phyloP scores from a whole-genome alignment of 2,797 vertebrate genomes.

The Pithecia hirsuta region DNA sequence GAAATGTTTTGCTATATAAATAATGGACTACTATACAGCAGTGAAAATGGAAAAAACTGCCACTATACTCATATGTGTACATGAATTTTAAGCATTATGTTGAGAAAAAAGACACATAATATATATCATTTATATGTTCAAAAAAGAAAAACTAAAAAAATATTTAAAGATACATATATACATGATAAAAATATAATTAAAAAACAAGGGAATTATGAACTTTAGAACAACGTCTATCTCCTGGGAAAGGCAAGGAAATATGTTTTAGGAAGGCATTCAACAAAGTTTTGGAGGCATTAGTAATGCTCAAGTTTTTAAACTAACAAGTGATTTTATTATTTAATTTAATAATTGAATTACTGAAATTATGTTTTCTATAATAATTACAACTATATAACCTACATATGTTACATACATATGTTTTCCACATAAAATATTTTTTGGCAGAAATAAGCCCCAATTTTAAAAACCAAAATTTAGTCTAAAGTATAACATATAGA shows the following conservation, averaged over 20 bases:
- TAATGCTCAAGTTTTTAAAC: neutral
- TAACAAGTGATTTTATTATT: neutral
- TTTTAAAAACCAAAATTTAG: neutral
- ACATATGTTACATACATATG: neutral
- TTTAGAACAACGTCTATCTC: neutral
- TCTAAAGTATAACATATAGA: neutral
- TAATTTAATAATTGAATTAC: neutral
- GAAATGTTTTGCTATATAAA: neutral
- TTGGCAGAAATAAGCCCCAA: neutral
- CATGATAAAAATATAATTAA: neutral
- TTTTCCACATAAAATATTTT: neutral
- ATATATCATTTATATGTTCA: neutral
- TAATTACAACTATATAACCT: neutral
- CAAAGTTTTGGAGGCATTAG: neutral
- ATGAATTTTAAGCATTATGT: neutral
- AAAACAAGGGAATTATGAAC: neutral
- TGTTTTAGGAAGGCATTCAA: neutral
- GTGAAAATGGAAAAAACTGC: neutral
- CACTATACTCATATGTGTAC: neutral
- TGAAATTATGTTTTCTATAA: neutral
- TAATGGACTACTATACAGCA: neutral
- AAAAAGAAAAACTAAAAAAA: neutral
- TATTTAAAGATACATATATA: neutral
- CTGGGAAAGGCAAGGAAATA: neutral
- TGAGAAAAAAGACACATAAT: neutral